Conservation (phyloP, 2,888 invertebrate genomes). For the Drosophila mettleri region DNA sequence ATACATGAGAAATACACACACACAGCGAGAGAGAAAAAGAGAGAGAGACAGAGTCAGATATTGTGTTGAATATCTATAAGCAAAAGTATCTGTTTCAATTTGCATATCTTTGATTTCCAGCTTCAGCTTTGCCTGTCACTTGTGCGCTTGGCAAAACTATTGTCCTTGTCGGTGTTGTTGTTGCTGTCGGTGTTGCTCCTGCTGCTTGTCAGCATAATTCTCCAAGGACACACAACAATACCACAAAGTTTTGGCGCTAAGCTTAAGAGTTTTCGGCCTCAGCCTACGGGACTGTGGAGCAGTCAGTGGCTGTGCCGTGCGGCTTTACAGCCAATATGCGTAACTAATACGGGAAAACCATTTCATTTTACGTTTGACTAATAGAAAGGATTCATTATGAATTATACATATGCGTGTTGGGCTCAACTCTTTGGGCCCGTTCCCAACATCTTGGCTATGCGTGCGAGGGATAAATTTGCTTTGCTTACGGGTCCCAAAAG, state of each 20-base stretch:
- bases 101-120: slow-evolving; percentile 80
- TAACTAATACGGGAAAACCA: slow-evolving; percentile 72
- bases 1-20: slow-evolving; percentile 58
- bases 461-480: slow-evolving; percentile 60
- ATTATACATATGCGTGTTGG: slow-evolving; percentile 69
- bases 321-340: slow-evolving; percentile 74
- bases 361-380: slow-evolving; percentile 79
- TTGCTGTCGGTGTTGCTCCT: slow-evolving; percentile 19
- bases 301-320: slow-evolving; percentile 17
- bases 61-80: slow-evolving; percentile 35
- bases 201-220: slow-evolving; percentile 59
- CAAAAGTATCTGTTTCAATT: slow-evolving; percentile 78
- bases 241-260: slow-evolving; percentile 58
- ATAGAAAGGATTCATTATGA: slow-evolving; percentile 82
- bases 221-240: slow-evolving; percentile 67
- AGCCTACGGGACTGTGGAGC: slow-evolving; percentile 24
- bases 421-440: slow-evolving; percentile 19
- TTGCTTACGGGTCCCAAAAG: slow-evolving; percentile 39
- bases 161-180: slow-evolving; percentile 16
- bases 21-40: slow-evolving; percentile 12
- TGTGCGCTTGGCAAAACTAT: slow-evolving; percentile 29
- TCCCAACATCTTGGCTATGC: slow-evolving; percentile 40
- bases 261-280: slow-evolving; percentile 63
- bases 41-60: slow-evolving; percentile 2
- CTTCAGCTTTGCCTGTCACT: slow-evolving; percentile 34